Conservation (phyloP, 2,888 invertebrate genomes). For the Lepidonotus clava region DNA sequence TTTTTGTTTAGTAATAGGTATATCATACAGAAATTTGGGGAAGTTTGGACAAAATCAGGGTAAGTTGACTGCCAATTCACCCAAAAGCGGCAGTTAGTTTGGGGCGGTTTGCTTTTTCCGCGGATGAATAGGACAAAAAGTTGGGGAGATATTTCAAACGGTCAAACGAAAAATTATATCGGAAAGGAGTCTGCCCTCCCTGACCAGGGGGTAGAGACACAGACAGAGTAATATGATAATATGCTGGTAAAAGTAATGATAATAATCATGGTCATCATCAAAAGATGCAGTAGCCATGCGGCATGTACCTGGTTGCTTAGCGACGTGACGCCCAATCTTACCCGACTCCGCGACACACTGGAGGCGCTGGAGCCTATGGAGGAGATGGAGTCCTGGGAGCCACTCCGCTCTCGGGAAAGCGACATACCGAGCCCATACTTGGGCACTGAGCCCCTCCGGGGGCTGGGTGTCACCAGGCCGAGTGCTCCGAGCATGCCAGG, state of each 20-base stretch:
- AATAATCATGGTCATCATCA: too few species aligned
- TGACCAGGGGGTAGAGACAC: background rate
- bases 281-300: constrained; percentile 56
- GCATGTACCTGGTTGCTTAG: constrained; percentile 75
- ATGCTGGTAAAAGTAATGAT: too few species aligned
- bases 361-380: constrained; percentile 86
- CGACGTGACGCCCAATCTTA: constrained; percentile 88
- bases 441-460: constrained; percentile 47
- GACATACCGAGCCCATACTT: constrained; percentile 53
- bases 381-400: constrained; percentile 90
- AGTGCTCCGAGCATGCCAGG: constrained; percentile 71
- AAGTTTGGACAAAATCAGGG: too few species aligned
- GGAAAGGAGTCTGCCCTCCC: background rate
- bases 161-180: background rate
- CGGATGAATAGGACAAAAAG: background rate
- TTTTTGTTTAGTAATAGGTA: background rate
- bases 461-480: constrained; percentile 82
- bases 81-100: too few species aligned
- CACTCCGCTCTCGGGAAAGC: constrained; percentile 79
- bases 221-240: background rate
- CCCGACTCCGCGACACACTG: constrained; percentile 83
- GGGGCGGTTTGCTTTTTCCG: background rate
- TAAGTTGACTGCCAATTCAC: too few species aligned
- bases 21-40: background rate
- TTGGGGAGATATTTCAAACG: background rate